These are phyloP conservation scores for Vanessa tameamea DNA, from an alignment of 1,140 invertebrate genomes.

Conservation along the genomic window DNA sequence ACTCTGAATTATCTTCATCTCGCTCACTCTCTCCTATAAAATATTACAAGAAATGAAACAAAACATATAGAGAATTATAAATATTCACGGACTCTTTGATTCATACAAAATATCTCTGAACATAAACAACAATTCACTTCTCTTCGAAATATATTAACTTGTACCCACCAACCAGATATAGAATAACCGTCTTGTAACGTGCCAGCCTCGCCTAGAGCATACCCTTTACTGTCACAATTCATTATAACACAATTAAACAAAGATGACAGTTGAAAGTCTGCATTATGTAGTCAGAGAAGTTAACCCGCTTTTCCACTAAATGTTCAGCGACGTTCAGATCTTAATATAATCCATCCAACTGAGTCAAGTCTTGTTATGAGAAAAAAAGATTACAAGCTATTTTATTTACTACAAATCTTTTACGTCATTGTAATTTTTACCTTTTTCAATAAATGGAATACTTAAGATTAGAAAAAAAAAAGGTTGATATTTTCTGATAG, in stretches of 20 bases:
- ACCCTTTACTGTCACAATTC: conserved; percentile 34
- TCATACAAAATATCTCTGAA: not conserved
- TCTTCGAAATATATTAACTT: conserved; percentile 7
- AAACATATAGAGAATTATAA: not conserved
- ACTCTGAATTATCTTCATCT: no score
- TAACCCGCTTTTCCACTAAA: not conserved
- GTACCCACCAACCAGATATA: conserved; percentile 18
- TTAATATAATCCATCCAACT: not conserved
- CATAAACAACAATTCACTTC: conserved; percentile 15
- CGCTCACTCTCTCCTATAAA: no score
- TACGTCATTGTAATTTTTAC: no score
- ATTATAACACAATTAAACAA: conserved; percentile 53
- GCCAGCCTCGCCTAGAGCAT: conserved; percentile 14
- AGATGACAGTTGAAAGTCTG: conserved; percentile 27
- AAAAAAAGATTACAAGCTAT: no score
- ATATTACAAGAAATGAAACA: not conserved
- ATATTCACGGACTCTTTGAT: not conserved
- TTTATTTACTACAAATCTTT: no score
- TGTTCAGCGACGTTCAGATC: not conserved
- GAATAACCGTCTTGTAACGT: conserved; percentile 21
- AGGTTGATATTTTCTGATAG: no score
- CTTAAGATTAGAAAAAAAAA: no score
- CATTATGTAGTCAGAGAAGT: conserved; percentile 2
- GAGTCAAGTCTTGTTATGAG: no score
- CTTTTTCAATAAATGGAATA: no score